Evolutionary conservation across 2,797 vertebrate species (phyloP).

Genomic region (Helarctos malayanus): DNA sequence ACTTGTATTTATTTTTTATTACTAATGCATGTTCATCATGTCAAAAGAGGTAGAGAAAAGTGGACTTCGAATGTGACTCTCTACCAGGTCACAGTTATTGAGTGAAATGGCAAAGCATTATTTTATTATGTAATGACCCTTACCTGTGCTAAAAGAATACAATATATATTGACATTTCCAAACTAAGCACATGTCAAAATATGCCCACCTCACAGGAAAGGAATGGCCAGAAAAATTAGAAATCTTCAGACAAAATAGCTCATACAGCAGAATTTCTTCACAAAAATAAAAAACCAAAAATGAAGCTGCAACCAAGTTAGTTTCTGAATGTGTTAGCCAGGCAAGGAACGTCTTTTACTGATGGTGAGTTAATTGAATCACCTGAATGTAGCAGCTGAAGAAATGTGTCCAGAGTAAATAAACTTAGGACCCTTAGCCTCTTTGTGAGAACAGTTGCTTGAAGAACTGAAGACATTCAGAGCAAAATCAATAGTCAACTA

Average conservation of each 20-base stretch:
- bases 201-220: background rate
- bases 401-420: slow-evolving; percentile 35
- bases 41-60: background rate
- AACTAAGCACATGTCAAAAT: background rate
- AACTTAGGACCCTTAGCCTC: background rate
- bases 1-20: background rate
- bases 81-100: background rate
- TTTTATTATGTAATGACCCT: background rate
- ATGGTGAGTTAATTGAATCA: background rate
- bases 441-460: background rate
- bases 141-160: background rate
- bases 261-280: slow-evolving; percentile 23
- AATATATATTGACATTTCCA: background rate
- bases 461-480: slow-evolving; percentile 9
- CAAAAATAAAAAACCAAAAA: background rate
- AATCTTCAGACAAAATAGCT: background rate
- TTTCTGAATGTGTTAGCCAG: slow-evolving; percentile 7
- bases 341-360: background rate
- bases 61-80: background rate
- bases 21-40: background rate
- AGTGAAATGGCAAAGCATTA: background rate
- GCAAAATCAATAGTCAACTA: background rate
- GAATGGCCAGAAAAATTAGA: background rate
- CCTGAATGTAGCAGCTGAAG: slow-evolving; percentile 30
- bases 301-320: background rate